Conservation (phyloP, 2,888 invertebrate species). For the Dione vanillae region DNA sequence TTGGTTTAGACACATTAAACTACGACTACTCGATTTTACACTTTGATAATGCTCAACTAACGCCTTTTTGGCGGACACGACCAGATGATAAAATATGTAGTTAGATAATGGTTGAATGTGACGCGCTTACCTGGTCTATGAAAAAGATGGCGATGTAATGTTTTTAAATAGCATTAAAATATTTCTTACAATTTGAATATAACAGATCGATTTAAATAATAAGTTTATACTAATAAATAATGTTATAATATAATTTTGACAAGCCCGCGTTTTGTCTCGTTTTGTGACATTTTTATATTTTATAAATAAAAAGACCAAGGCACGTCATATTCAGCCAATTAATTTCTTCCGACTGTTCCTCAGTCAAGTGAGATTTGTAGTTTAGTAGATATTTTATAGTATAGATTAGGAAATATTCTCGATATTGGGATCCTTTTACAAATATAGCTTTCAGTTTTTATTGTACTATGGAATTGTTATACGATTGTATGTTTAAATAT, state of each 20-base stretch:
- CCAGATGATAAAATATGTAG: constrained; percentile 46
- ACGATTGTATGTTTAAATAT: constrained; percentile 19
- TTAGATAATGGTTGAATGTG: constrained; percentile 32
- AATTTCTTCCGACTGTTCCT: constrained; percentile 54
- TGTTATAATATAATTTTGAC: neutral
- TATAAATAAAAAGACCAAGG: neutral
- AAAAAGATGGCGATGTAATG: neutral
- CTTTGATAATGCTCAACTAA: constrained; percentile 59
- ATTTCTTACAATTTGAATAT: too few relatives aligned
- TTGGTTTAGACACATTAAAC: constrained; percentile 62
- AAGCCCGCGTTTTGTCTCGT: neutral
- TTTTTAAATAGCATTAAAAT: neutral
- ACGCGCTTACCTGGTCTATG: neutral
- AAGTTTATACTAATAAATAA: too few relatives aligned
- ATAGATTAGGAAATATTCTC: constrained; percentile 25
- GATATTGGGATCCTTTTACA: constrained; percentile 33
- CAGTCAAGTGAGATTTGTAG: constrained; percentile 71
- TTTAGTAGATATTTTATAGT: constrained; percentile 45
- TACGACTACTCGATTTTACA: constrained; percentile 45
- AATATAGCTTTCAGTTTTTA: constrained; percentile 23
- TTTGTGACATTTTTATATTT: neutral
- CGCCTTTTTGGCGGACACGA: constrained; percentile 46
- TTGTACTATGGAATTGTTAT: constrained; percentile 20
- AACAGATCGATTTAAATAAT: too few relatives aligned
- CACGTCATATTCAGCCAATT: constrained; percentile 37